Evolutionary conservation across 2,888 invertebrate species (phyloP), one percentile per base, ranked within the genome.

Genomic region (Diaprepes abbreviatus): DNA sequence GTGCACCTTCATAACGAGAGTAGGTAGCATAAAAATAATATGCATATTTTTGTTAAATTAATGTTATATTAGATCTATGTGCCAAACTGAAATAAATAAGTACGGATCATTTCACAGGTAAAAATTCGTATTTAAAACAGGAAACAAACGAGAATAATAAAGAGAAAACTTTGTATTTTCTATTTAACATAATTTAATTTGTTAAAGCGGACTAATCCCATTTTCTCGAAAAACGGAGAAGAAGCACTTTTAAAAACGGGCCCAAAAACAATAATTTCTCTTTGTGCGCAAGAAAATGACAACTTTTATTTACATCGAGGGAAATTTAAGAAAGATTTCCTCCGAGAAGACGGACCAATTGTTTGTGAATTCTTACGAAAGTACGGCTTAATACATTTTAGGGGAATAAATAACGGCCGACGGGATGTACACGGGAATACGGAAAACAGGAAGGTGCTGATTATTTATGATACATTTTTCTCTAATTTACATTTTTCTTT

Each of bases 401-500:
- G 78, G 63, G 66, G 77, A 79, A 82, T 82, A 81, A 83, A 83
- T 82, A 82, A 83, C 77, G 73, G 74, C 73, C 73, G 70, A 74
- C 59, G 65, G 65, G 50, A 57, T 58, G 43, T 67, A 67, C 67
- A 62, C 62, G 67, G 55, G 43, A 79, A 80, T 79, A 81, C 78
- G 79, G 79, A 79, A 81, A 82, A 80, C 82, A 81, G 83, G 83
- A 83, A 81, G 82, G 75, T 80, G 79, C 81, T 81, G 80, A 81
- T 83, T 83, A 83, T 83, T 83, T 83, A 83, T 81, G 83, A 81
- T 79, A 79, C 79, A 81, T 80, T 82, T 83, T 83, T 82, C 79
- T 80, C 79, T 81, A 81, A 83, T 83, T 83, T 82, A 81, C 81
- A 83, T 83, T 83, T 83, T 82, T 83, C 82, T 81, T 57, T 81